Evolutionary conservation across 1,140 invertebrate genomes (phyloP).

Genomic region (Tetramorium parvispinum): DNA sequence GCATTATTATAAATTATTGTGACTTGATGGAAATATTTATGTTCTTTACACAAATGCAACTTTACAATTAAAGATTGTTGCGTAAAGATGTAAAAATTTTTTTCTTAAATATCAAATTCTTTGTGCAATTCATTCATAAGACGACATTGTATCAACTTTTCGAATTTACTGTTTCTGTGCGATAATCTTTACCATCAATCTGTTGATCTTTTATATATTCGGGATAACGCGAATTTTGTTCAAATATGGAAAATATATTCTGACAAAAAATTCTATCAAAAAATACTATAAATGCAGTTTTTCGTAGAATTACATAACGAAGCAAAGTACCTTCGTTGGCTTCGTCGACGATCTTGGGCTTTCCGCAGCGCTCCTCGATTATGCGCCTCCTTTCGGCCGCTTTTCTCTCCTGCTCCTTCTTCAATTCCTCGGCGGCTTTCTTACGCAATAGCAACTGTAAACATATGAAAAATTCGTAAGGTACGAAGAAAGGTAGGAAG

Average conservation of each 20-base stretch:
- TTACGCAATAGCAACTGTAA: constrained; percentile 98
- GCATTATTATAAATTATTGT: constrained; percentile 5
- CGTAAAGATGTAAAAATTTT: not conserved
- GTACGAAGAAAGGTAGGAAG: too few species aligned
- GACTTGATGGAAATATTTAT: not conserved
- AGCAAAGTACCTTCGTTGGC: constrained; percentile 94
- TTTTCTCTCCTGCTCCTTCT: constrained; percentile 99
- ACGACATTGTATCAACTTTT: not conserved
- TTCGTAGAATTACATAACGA: not conserved
- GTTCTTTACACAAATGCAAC: not conserved
- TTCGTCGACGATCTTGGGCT: constrained; percentile 95
- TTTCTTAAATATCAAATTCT: not conserved
- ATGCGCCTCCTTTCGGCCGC: constrained; percentile 98
- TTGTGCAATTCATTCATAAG: not conserved
- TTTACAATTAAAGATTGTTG: not conserved
- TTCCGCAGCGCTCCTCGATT: constrained; percentile 97
- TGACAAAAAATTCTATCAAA: not conserved
- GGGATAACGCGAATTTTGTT: not conserved
- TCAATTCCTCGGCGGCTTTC: constrained; percentile 99
- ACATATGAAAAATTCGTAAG: not conserved
- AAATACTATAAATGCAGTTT: not conserved
- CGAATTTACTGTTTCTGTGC: not conserved
- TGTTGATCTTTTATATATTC: not conserved
- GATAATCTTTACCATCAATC: not conserved
- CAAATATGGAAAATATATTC: not conserved